Conservation (phyloP, 1,140 invertebrate species). For the Conus ventricosus region DNA sequence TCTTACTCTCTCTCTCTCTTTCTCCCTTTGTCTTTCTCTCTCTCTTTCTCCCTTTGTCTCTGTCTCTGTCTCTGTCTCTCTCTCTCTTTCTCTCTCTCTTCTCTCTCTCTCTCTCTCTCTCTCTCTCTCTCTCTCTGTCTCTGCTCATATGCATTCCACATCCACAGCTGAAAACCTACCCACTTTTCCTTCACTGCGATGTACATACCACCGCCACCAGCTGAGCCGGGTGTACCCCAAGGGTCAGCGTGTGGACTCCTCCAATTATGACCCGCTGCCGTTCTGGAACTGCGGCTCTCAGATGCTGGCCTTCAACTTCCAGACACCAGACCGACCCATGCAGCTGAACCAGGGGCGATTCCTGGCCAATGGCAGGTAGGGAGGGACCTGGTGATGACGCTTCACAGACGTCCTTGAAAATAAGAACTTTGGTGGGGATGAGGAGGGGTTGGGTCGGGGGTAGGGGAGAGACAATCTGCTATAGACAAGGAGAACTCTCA, state of each 20-base stretch:
- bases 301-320: constrained; percentile 98
- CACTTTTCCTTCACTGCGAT: constrained; percentile 37
- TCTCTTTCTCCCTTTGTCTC: no score
- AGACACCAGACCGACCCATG: constrained; percentile 96
- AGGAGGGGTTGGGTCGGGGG: no score
- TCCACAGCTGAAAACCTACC: neutral
- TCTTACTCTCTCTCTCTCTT: no score
- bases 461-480: no score
- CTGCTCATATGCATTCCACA: neutral
- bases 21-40: no score
- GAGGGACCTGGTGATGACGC: no score
- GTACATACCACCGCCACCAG: constrained; percentile 79
- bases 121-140: neutral
- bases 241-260: constrained; percentile 93
- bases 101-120: no score
- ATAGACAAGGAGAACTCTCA: no score
- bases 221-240: constrained; percentile 82
- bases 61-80: no score
- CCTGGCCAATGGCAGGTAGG: constrained; percentile 85
- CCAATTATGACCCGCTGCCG: constrained; percentile 95
- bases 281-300: constrained; percentile 97
- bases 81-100: no score
- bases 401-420: no score
- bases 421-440: no score
- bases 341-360: constrained; percentile 96